phyloP scores from a whole-genome alignment of 2,113 vertebrate genomes.

The Tetrax tetrax region DNA sequence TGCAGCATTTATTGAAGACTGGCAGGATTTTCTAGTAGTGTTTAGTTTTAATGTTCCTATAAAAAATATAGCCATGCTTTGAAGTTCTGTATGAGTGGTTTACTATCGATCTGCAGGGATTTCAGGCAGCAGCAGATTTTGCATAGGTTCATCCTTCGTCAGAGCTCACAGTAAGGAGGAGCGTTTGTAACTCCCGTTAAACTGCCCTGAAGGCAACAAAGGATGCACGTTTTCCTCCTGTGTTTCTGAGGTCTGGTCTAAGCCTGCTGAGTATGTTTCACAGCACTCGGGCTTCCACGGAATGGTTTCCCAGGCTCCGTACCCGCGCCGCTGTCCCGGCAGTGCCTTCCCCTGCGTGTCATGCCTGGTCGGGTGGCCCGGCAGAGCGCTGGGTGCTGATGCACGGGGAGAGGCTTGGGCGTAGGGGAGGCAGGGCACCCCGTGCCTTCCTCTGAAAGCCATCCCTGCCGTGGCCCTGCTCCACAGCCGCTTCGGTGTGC shows the following conservation, averaged over 20 bases:
- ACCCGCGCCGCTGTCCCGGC: accelerated
- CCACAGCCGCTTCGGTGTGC: neutral
- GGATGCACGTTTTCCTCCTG: neutral
- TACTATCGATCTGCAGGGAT: neutral
- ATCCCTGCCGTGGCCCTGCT: neutral
- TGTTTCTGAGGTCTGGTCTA: neutral
- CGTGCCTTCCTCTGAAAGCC: accelerated
- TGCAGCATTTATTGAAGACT: neutral
- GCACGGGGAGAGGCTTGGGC: accelerated
- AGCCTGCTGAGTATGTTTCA: accelerated
- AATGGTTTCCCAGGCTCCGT: accelerated
- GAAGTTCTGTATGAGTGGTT: neutral
- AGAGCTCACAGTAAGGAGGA: neutral
- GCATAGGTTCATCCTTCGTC: neutral
- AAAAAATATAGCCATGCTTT: neutral
- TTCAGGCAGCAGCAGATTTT: neutral
- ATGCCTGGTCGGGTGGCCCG: neutral
- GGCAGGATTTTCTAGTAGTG: neutral
- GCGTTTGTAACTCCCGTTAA: neutral
- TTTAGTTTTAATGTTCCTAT: neutral
- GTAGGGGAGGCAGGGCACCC: neutral
- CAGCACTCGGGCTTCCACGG: neutral
- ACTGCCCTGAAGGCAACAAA: neutral
- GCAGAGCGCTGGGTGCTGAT: accelerated
- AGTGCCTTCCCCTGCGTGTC: accelerated